phyloP scores from a whole-genome alignment of 1,140 invertebrate genomes.

The Saccostrea glomerata region DNA sequence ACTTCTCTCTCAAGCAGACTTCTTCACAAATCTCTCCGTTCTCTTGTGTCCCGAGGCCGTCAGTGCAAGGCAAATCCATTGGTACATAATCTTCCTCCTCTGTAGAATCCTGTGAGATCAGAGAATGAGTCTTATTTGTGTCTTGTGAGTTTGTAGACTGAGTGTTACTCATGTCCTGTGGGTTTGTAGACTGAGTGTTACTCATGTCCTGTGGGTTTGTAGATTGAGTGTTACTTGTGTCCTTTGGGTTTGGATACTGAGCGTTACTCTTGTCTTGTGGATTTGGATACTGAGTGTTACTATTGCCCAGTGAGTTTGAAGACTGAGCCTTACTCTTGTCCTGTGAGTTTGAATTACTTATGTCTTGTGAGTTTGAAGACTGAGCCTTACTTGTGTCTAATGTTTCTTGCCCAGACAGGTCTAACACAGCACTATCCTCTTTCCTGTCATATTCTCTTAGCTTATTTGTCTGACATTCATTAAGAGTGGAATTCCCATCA shows the following conservation, averaged over 20 bases:
- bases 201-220: too few relatives aligned
- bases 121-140: neutral
- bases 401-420: neutral
- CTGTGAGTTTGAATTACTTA: too few relatives aligned
- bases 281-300: too few relatives aligned
- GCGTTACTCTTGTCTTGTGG: too few relatives aligned
- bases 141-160: neutral
- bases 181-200: too few relatives aligned
- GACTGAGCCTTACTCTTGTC: neutral
- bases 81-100: slow-evolving; percentile 36
- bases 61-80: neutral
- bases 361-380: too few relatives aligned
- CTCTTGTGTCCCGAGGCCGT: neutral
- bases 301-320: neutral
- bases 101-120: neutral
- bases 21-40: neutral
- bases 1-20: neutral
- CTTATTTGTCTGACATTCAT: neutral
- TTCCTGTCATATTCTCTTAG: neutral
- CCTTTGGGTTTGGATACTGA: too few relatives aligned
- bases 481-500: neutral
- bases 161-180: neutral
- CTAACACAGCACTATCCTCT: neutral
- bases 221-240: too few relatives aligned
- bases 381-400: neutral